Evolutionary conservation across 2,888 invertebrate species (phyloP).

Genomic region (Geotrupes spiniger): DNA sequence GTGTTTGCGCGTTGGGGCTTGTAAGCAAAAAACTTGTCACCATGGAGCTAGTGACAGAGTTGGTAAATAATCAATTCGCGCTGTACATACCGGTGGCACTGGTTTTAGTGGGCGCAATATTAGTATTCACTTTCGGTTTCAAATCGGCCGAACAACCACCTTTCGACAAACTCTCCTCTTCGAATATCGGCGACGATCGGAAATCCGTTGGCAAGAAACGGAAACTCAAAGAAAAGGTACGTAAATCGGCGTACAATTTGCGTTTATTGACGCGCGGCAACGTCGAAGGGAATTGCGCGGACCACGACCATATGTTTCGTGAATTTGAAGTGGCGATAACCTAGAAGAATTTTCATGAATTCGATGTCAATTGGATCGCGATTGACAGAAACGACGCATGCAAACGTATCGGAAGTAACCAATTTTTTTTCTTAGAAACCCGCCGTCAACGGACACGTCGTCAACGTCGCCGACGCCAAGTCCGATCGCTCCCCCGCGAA

Average conservation of each 20-base stretch:
- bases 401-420: no score
- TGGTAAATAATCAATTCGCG: conserved; percentile 57
- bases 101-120: conserved; percentile 63
- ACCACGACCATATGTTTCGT: no score
- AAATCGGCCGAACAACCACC: conserved; percentile 78
- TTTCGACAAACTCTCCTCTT: conserved; percentile 66
- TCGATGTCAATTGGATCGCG: no score
- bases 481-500: conserved; percentile 58
- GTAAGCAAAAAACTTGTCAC: conserved; percentile 26
- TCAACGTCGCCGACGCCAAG: conserved; percentile 57
- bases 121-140: conserved; percentile 77
- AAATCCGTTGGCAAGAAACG: conserved; percentile 67
- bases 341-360: no score
- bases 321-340: no score
- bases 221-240: conserved; percentile 70
- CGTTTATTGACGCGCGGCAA: no score
- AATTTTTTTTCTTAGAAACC: conserved; percentile 57
- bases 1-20: conserved; percentile 28
- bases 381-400: no score
- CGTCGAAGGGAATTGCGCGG: no score
- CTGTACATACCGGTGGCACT: conserved; percentile 59
- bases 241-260: no score
- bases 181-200: conserved; percentile 59
- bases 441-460: conserved; percentile 61
- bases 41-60: conserved; percentile 62